phyloP scores from a whole-genome alignment of 2,797 vertebrate genomes.

The Pelochelys cantorii region DNA sequence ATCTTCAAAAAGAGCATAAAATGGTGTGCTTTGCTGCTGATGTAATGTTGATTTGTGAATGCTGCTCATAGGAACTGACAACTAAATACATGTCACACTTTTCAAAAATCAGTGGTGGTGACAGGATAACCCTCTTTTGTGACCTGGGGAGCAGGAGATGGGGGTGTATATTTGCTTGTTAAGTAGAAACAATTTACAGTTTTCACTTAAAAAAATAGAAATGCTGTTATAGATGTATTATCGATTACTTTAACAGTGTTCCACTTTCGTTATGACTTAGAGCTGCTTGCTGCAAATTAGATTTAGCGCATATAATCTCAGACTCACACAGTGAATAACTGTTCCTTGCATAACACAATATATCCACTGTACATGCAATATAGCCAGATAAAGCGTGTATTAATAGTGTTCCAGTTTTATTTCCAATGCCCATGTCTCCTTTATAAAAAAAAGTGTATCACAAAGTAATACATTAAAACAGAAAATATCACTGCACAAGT shows the following conservation, averaged over 20 bases:
- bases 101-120: constrained; percentile 85
- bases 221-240: constrained; percentile 69
- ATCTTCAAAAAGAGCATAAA: constrained; percentile 90
- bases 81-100: constrained; percentile 89
- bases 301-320: constrained; percentile 33
- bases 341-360: constrained; percentile 1
- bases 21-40: constrained; percentile 86
- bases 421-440: constrained; percentile 42
- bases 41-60: constrained; percentile 90
- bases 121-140: constrained; percentile 89
- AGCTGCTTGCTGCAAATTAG: constrained; percentile 50
- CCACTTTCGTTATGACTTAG: constrained; percentile 62
- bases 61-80: constrained; percentile 94
- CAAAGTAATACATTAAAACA: constrained; percentile 71
- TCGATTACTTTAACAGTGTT: constrained; percentile 72
- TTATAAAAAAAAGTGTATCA: constrained; percentile 61
- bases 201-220: constrained; percentile 79
- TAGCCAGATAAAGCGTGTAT: constrained; percentile 23
- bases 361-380: neutral
- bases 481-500: constrained; percentile 58
- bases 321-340: constrained; percentile 1
- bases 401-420: constrained; percentile 55
- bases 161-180: constrained; percentile 84
- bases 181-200: constrained; percentile 85
- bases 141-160: constrained; percentile 82